Evolutionary conservation across 1,140 invertebrate genomes (phyloP).

Genomic region (Conus betulinus): DNA sequence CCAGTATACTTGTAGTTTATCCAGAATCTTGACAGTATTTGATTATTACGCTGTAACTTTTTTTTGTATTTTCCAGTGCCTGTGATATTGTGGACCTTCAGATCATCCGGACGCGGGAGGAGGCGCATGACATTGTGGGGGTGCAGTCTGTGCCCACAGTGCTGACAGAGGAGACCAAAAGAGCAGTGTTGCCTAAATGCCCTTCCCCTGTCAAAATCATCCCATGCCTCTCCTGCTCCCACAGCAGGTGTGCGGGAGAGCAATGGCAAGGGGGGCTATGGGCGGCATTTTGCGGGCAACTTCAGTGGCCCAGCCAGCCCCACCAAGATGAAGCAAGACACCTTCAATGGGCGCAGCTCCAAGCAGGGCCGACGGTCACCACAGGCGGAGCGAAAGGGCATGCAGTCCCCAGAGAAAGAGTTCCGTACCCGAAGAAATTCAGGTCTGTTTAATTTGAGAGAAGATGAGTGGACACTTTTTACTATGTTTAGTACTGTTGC

Average conservation of each 20-base stretch:
- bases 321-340: not conserved
- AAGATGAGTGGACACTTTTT: not conserved
- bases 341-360: not conserved
- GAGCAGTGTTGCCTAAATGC: conserved; percentile 44
- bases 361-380: conserved; percentile 1
- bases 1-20: too few relatives aligned
- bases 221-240: conserved; percentile 34
- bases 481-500: not conserved
- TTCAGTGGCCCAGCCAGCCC: not conserved
- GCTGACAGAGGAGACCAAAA: conserved; percentile 58
- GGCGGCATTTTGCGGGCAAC: not conserved
- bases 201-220: conserved; percentile 63
- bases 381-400: not conserved
- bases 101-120: conserved; percentile 79
- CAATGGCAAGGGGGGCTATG: not conserved
- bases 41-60: too few relatives aligned
- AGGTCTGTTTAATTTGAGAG: conserved; percentile 41
- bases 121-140: conserved; percentile 75
- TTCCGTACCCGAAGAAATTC: conserved; percentile 56
- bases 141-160: conserved; percentile 62
- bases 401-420: conserved; percentile 27
- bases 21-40: too few relatives aligned
- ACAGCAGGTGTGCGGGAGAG: not conserved
- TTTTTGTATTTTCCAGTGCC: conserved; percentile 76
- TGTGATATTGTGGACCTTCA: conserved; percentile 80